Evolutionary conservation across 2,797 vertebrate genomes (phyloP).

Genomic region (Sebastes diploproa): DNA sequence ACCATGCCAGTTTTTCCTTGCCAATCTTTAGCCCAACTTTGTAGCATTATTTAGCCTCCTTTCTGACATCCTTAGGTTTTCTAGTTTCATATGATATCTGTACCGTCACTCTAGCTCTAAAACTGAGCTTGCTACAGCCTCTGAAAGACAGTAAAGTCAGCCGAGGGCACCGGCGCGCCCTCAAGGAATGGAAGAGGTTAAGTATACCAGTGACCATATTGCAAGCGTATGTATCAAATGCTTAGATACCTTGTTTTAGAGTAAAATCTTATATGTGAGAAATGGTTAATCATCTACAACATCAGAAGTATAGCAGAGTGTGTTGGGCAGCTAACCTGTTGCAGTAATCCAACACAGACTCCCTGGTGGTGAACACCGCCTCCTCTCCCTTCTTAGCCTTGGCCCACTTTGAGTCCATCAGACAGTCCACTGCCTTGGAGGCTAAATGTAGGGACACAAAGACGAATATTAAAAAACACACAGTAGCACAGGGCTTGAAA

Average conservation of each 20-base stretch:
- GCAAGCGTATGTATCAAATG: background rate
- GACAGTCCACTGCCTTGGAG: conserved; percentile 97
- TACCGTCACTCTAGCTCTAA: no score
- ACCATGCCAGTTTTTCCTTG: no score
- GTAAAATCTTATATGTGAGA: background rate
- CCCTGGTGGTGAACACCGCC: conserved; percentile 93
- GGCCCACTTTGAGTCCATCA: conserved; percentile 98
- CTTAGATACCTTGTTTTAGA: background rate
- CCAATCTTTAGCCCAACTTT: no score
- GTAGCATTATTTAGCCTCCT: no score
- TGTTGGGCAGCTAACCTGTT: conserved; percentile 85
- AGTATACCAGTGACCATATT: background rate
- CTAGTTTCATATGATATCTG: no score
- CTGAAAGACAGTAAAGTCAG: no score
- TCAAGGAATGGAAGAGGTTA: no score
- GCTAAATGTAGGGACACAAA: conserved; percentile 77
- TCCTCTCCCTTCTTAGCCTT: conserved; percentile 97
- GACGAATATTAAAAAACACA: background rate
- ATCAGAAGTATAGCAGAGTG: background rate
- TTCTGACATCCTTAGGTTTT: no score
- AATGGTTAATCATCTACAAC: background rate
- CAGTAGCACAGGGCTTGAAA: background rate
- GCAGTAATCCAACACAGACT: conserved; percentile 96
- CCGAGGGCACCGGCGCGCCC: no score
- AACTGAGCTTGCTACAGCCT: no score